Evolutionary conservation across 2,113 vertebrate genomes (phyloP), one percentile per base, ranked within the genome.

Genomic region (Nannobrachium achirus): DNA sequence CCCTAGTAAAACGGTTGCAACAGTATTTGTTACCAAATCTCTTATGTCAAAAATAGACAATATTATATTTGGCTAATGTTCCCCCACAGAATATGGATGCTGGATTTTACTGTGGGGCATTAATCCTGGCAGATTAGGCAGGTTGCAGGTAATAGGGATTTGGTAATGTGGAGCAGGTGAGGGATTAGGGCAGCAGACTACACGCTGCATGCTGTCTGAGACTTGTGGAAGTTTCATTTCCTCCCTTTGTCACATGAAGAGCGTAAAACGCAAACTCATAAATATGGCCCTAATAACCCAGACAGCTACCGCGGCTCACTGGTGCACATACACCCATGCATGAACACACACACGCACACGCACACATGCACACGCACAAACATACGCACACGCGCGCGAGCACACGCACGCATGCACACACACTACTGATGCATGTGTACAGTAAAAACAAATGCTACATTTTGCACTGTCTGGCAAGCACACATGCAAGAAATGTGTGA

Each of bases 171-270:
- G 85, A 89, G 90, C 91, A 91, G 91, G 85, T 92, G 92, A 87
- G 74, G 87, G 89, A 91, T 91, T 89, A 91, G 76, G 63, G 75
- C 76, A 46, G 81, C 84, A 86, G 88, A 83, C 86, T 71, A 73
- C 75, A 75, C 65, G 84, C 76, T 79, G 74, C 78, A 64, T 66
- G 65, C 76, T 66, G 87, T 88, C 87, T 81, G 85, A 73, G 86
- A 83, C 82, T 82, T 79, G 78, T 83, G 88, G 83, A 91, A 91
- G 85, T 90, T 89, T 90, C 81, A 93, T 93, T 92, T 93, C 92
- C 93, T 89, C 86, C 60, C 86, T 86, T 80, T 86, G 76, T 89
- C 86, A 90, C 63, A 62, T 73, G 74, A 73, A 88, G 85, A 66
- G 78, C 79, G 81, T 88, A 85, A 92, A 92, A 88, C 74, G 48